phyloP scores from a whole-genome alignment of 1,140 invertebrate species.

The Drosophila busckii region DNA sequence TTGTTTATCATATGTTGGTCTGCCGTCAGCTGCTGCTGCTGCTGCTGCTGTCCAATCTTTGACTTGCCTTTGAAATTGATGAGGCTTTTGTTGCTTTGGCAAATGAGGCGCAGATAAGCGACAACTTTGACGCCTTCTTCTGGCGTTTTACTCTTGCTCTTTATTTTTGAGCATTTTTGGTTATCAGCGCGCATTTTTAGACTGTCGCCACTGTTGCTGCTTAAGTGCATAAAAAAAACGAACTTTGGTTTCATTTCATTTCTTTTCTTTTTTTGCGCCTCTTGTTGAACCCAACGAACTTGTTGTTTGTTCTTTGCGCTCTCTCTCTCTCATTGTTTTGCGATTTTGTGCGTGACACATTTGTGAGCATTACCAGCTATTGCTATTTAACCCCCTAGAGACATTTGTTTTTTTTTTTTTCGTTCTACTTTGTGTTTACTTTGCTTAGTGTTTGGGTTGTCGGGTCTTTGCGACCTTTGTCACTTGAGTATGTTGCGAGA shows the following conservation, averaged over 20 bases:
- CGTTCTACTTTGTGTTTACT: slow-evolving; percentile 1
- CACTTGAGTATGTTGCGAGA: no score
- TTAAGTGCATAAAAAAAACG: slow-evolving; percentile 4
- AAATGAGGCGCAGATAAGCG: slow-evolving; percentile 71
- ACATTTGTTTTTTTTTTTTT: slow-evolving; percentile 26
- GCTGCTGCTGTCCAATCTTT: slow-evolving; percentile 38
- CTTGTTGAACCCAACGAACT: slow-evolving; percentile 46
- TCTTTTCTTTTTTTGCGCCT: slow-evolving; percentile 21
- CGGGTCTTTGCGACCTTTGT: no score
- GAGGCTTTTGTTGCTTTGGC: slow-evolving; percentile 66
- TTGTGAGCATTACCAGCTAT: slow-evolving; percentile 37
- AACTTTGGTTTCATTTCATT: slow-evolving; percentile 3
- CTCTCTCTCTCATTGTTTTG: slow-evolving; percentile 20
- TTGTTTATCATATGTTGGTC: slow-evolving; percentile 29
- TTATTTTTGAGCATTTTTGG: slow-evolving; percentile 21
- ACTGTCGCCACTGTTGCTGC: slow-evolving; percentile 20
- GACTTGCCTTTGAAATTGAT: slow-evolving; percentile 56
- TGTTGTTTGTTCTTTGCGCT: slow-evolving; percentile 11
- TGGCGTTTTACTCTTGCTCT: slow-evolving; percentile 23
- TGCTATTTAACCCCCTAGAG: slow-evolving; percentile 23
- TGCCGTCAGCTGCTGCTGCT: slow-evolving; percentile 41
- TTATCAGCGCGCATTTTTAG: slow-evolving; percentile 32
- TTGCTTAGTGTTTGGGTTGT: no score
- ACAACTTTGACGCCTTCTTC: slow-evolving; percentile 64
- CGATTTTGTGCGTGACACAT: slow-evolving; percentile 51